These are phyloP conservation scores for Hypena proboscidalis DNA, from an alignment of 2,888 invertebrate species.

Conservation along the genomic window DNA sequence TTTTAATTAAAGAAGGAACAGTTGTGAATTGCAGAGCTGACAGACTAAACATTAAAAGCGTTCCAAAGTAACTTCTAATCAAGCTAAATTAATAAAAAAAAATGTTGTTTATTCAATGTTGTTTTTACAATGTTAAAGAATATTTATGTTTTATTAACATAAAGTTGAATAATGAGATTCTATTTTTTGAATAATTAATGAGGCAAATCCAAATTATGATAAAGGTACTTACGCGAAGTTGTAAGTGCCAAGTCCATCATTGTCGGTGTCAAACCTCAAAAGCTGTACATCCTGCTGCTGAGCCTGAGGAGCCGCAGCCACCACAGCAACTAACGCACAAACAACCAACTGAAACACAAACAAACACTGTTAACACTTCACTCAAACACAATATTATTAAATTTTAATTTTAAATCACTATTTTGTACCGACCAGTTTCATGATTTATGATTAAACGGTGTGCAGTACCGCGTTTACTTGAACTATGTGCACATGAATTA, in stretches of 20 bases:
- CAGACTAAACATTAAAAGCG: too few species aligned
- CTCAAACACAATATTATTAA: constrained; percentile 10
- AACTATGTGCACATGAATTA: constrained; percentile 62
- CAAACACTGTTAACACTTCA: constrained; percentile 39
- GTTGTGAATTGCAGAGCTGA: too few species aligned
- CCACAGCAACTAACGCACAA: constrained; percentile 65
- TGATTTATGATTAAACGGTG: constrained; percentile 54
- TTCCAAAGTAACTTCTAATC: too few species aligned
- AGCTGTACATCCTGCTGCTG: constrained; percentile 63
- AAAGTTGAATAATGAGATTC: too few species aligned
- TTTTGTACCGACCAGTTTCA: constrained; percentile 67
- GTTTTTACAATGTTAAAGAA: too few species aligned
- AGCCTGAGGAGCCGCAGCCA: constrained; percentile 56
- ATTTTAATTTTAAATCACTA: constrained; percentile 21
- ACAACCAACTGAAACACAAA: constrained; percentile 71
- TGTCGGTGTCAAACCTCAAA: constrained; percentile 63
- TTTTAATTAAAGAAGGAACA: too few species aligned
- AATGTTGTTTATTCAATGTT: too few species aligned
- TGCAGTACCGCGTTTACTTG: constrained; percentile 53
- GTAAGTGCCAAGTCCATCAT: constrained; percentile 70
- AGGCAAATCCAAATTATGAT: background rate
- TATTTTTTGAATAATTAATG: too few species aligned
- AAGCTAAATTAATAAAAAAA: too few species aligned
- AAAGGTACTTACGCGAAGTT: constrained; percentile 60
- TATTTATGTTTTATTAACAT: too few species aligned